Evolutionary conservation across 2,113 vertebrate species (phyloP).

Genomic region (Bucco capensis): DNA sequence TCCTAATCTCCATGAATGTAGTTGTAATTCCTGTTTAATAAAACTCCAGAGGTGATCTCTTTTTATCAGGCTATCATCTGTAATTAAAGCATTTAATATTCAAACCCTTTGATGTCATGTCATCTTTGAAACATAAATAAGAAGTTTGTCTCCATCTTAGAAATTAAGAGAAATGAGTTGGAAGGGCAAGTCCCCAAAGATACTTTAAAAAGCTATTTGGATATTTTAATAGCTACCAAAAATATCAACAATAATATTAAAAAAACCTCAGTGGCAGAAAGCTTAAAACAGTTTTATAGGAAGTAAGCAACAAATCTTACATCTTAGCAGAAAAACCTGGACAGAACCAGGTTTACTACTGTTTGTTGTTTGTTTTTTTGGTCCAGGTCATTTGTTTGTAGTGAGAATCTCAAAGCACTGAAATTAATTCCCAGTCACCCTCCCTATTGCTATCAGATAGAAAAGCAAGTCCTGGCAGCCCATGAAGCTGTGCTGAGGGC

Average conservation of each 20-base stretch:
- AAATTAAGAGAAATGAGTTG: slow-evolving; percentile 60
- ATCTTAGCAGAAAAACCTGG: not conserved
- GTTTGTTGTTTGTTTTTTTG: not conserved
- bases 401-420: not conserved
- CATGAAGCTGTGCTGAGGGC: not conserved
- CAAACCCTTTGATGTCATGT: slow-evolving; percentile 63
- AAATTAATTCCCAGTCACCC: slow-evolving; percentile 19
- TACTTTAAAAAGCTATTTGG: slow-evolving; percentile 23
- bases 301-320: not conserved
- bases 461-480: slow-evolving; percentile 4
- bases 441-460: not conserved
- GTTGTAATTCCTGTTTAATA: slow-evolving; percentile 57
- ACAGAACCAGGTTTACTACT: not conserved
- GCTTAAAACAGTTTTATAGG: not conserved
- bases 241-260: not conserved
- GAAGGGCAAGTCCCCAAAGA: slow-evolving; percentile 27
- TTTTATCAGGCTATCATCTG: slow-evolving; percentile 55
- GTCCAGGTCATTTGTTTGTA: slow-evolving; percentile 14
- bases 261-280: not conserved
- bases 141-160: slow-evolving; percentile 57
- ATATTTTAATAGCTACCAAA: slow-evolving; percentile 18
- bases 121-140: slow-evolving; percentile 65
- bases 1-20: slow-evolving; percentile 31
- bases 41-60: slow-evolving; percentile 52
- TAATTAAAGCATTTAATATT: slow-evolving; percentile 69